Conservation (phyloP, 2,113 vertebrate species). For the Mola mola region DNA sequence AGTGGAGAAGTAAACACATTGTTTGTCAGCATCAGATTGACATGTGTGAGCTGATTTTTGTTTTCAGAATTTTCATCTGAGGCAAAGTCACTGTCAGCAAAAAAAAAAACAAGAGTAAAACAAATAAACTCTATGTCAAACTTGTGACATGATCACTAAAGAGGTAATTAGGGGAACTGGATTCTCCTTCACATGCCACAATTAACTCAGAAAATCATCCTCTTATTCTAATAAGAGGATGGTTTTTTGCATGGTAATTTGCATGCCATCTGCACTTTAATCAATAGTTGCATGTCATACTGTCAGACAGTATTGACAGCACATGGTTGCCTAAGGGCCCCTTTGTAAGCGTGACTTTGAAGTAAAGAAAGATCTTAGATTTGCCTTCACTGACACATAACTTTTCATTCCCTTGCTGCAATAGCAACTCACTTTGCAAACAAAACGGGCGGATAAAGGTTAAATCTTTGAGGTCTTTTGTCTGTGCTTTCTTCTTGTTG, state of each 20-base stretch:
- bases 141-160: background rate
- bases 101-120: too few species aligned
- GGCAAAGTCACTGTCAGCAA: too few species aligned
- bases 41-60: too few species aligned
- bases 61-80: too few species aligned
- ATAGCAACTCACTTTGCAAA: conserved; percentile 8
- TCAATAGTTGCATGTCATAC: conserved; percentile 2
- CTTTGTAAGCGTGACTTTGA: conserved; percentile 35
- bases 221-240: too few species aligned
- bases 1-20: background rate
- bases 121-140: background rate
- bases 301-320: conserved; percentile 28
- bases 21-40: too few species aligned
- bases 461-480: conserved; percentile 31
- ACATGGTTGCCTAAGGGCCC: conserved; percentile 12
- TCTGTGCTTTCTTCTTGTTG: background rate
- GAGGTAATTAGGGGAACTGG: background rate
- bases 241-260: conserved; percentile 9
- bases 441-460: conserved; percentile 20
- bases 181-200: background rate
- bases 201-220: too few species aligned
- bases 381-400: conserved; percentile 19
- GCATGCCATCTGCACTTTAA: conserved; percentile 12
- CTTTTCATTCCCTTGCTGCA: conserved; percentile 4
- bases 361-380: conserved; percentile 45